Base-by-base conservation (phyloP, 2,888 invertebrate genomes). In the Caenorhabditis sp. region DNA sequence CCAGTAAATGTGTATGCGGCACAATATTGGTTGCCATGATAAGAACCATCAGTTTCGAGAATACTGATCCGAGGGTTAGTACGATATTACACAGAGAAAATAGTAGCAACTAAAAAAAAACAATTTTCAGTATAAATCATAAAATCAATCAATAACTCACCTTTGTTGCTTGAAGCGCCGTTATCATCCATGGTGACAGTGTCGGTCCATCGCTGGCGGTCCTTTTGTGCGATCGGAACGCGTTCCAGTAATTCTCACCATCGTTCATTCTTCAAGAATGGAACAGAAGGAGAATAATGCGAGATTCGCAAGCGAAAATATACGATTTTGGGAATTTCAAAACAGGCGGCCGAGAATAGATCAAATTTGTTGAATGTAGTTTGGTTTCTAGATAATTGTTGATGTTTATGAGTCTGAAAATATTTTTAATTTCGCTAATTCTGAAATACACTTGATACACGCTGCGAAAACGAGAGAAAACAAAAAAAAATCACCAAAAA, bases 1-100 rank as follows among this genome's bases (percentile, higher is more conserved):
- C 76, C 38, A 72, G 7, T 12, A 70, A 43, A 25, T 70, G 68
- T 14, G 63, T 23, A 0, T 53, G 65, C 0, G 75, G 70, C 7
- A 68, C 43, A 23, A 85, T 76, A 69, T 85, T 86, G 43, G 86
- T 84, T 25, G 85, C 70, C 54, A 86, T 70, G 23, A 85, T 58
- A 23, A 83, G 60, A 1, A 85, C 76, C 25, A 77, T 69, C 2
- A 76, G 59, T 53, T 84, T 85, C 8, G 85, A 84, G 62, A 84
- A 68, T 14, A 83, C 71, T 0, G 82, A 74, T 20, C 85, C 84
- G n/a, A 79, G 49, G 5, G 82, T 68, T 56, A 83, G 67, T 21
- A 80, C 64, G 1, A 78, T 54, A 61, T 82, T 81, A 23, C 77
- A 71, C 49, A 80, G 53, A 17, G 83, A 61, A 59, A 84, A 82